Conservation (phyloP, 2,113 vertebrate genomes). For the Pseudorhombus dupliciocellatus region DNA sequence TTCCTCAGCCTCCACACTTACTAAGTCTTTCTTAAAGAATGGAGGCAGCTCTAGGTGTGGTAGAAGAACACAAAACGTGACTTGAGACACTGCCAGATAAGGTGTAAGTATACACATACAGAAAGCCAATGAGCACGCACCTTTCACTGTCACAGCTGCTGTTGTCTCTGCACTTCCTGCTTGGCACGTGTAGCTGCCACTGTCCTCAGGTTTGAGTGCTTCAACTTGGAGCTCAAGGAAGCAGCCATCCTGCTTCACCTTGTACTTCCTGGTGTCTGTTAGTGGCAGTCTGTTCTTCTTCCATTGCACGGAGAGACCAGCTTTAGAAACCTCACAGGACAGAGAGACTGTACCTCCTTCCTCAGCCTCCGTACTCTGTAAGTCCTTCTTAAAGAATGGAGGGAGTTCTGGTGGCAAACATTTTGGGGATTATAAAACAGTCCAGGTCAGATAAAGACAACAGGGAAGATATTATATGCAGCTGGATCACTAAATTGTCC, state of each 20-base stretch:
- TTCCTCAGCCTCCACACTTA: constrained; percentile 78
- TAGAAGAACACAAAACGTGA: background rate
- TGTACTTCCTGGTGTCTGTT: constrained; percentile 47
- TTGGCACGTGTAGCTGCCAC: constrained; percentile 61
- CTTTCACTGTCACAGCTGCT: constrained; percentile 33
- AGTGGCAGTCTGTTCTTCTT: constrained; percentile 52
- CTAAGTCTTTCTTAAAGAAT: constrained; percentile 75
- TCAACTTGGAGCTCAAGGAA: constrained; percentile 44
- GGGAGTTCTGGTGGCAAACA: background rate
- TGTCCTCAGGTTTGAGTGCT: constrained; percentile 55
- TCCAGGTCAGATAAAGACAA: background rate
- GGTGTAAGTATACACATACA: background rate
- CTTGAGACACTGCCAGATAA: background rate
- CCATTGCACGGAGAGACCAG: constrained; percentile 48
- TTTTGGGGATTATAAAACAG: background rate
- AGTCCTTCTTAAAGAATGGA: constrained; percentile 29
- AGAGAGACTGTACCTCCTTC: constrained; percentile 48
- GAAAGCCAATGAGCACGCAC: background rate
- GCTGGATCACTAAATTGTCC: too few relatives aligned
- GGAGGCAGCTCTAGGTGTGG: constrained; percentile 47
- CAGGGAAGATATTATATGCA: background rate
- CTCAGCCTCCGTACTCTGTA: constrained; percentile 27
- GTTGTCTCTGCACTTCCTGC: constrained; percentile 52
- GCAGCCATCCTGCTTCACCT: constrained; percentile 61
- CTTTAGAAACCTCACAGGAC: constrained; percentile 60